phyloP scores from a whole-genome alignment of 2,888 invertebrate species.

The Thalpophila matura region DNA sequence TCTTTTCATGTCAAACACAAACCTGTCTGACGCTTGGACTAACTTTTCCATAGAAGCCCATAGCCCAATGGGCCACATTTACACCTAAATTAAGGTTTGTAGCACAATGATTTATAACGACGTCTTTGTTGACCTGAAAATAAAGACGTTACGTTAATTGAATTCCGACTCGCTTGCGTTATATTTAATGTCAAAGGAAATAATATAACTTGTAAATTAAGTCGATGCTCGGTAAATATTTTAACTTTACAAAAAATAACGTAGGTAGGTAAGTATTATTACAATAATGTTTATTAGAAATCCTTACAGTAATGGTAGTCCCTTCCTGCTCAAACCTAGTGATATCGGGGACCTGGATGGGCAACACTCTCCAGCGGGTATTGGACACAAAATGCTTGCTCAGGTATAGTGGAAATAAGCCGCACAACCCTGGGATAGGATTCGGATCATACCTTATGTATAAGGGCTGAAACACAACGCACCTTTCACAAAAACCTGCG shows the following conservation, averaged over 20 bases:
- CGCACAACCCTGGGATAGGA: conserved; percentile 83
- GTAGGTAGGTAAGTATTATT: too few species aligned
- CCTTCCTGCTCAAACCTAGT: conserved; percentile 87
- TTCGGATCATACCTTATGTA: conserved; percentile 85
- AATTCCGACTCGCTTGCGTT: conserved; percentile 13
- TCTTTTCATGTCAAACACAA: conserved; percentile 42
- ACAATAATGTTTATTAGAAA: background rate
- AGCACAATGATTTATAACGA: conserved; percentile 85
- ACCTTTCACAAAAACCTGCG: conserved; percentile 53
- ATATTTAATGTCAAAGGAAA: conserved; percentile 33
- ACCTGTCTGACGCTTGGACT: conserved; percentile 52
- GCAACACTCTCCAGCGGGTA: conserved; percentile 85
- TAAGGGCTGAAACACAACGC: conserved; percentile 80
- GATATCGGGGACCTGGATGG: conserved; percentile 75
- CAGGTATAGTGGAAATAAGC: conserved; percentile 82
- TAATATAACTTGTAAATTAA: conserved; percentile 14
- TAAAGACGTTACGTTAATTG: conserved; percentile 51
- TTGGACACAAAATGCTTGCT: conserved; percentile 85
- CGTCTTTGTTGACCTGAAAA: conserved; percentile 84
- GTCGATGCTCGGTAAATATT: background rate
- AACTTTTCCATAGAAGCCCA: conserved; percentile 86
- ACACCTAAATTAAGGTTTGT: conserved; percentile 85
- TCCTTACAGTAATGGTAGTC: conserved; percentile 72
- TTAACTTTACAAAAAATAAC: too few species aligned
- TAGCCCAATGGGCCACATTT: conserved; percentile 75